Evolutionary conservation across 2,113 vertebrate species (phyloP).

Genomic region (Leiothrix lutea): DNA sequence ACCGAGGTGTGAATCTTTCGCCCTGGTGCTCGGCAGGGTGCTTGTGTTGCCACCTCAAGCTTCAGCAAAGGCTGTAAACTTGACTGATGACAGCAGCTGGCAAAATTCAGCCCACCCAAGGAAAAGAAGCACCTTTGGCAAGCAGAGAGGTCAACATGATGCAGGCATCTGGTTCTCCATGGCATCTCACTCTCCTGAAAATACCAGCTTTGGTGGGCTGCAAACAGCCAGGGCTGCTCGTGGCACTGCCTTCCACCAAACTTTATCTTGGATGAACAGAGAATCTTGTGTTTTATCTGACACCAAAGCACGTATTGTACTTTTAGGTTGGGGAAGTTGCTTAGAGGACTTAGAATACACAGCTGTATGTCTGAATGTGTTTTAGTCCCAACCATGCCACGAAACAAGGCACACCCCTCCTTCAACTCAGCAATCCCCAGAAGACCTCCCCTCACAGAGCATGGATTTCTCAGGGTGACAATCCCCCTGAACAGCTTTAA

Average conservation of each 20-base stretch:
- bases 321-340: not conserved
- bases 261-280: not conserved
- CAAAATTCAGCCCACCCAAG: constrained; percentile 24
- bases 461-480: not conserved
- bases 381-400: not conserved
- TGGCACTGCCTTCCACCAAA: not conserved
- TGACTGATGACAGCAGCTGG: constrained; percentile 55
- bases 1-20: not conserved
- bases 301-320: not conserved
- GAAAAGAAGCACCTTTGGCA: not conserved
- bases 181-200: not conserved
- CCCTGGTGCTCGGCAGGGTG: not conserved
- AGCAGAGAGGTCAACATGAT: not conserved
- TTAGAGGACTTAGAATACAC: not conserved
- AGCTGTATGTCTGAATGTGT: not conserved
- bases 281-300: not conserved
- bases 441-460: not conserved
- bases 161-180: not conserved
- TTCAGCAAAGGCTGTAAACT: not conserved
- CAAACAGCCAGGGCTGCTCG: not conserved
- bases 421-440: not conserved
- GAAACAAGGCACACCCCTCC: not conserved
- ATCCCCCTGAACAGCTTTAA: not conserved
- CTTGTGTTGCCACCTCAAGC: not conserved
- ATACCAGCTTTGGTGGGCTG: not conserved